These are phyloP conservation scores for Carcina quercana DNA, from an alignment of 2,888 invertebrate genomes.

Conservation along the genomic window DNA sequence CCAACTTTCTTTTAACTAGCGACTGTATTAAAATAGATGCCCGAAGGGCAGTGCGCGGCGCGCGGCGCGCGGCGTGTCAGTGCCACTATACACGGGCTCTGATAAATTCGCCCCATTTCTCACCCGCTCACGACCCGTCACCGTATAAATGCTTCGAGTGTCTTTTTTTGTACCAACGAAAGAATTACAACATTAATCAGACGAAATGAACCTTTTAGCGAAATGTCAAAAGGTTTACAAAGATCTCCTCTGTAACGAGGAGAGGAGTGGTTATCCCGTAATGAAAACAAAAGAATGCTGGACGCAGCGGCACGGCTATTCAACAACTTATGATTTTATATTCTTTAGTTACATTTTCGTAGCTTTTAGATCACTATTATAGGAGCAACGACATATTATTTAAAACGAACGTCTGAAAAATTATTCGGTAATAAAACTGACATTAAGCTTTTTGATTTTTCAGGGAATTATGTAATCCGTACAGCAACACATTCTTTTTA, in stretches of 20 bases:
- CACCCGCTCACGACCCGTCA: constrained; percentile 48
- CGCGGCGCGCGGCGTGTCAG: too few species aligned
- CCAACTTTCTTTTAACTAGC: constrained; percentile 22
- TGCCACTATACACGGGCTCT: constrained; percentile 45
- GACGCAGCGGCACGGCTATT: too few species aligned
- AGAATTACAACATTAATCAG: constrained; percentile 66
- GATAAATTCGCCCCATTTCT: constrained; percentile 61
- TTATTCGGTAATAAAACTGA: too few species aligned
- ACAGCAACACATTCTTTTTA: too few species aligned
- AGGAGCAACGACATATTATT: too few species aligned
- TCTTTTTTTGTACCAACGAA: constrained; percentile 54
- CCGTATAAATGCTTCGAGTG: constrained; percentile 51
- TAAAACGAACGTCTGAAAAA: too few species aligned
- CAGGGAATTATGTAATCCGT: too few species aligned
- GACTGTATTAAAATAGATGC: constrained; percentile 43
- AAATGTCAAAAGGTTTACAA: constrained; percentile 64
- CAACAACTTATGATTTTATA: too few species aligned
- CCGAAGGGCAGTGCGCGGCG: constrained; percentile 26
- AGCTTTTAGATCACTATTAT: too few species aligned
- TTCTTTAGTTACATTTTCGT: too few species aligned
- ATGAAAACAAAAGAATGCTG: constrained; percentile 59
- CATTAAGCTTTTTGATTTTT: too few species aligned
- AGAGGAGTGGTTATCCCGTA: constrained; percentile 46
- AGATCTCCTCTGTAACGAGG: constrained; percentile 49
- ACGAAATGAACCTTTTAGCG: constrained; percentile 66